phyloP scores from a whole-genome alignment of 1,140 invertebrate genomes.

The Hetaerina americana region DNA sequence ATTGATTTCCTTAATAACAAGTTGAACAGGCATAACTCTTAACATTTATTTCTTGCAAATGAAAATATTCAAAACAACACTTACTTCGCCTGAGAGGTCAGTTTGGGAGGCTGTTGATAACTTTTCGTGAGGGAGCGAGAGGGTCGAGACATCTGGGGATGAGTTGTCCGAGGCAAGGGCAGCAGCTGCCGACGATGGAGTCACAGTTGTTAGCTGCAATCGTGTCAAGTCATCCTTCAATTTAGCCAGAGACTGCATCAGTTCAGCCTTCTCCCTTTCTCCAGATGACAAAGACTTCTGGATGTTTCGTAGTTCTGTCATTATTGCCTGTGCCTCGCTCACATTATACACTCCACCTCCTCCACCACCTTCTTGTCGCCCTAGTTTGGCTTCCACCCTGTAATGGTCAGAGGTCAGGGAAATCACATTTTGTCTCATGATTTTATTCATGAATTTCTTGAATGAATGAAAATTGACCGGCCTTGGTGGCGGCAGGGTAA shows the following conservation, averaged over 20 bases:
- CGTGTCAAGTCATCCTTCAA: constrained; percentile 85
- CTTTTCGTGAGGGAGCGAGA: constrained; percentile 69
- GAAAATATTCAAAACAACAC: no score
- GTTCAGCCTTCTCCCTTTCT: constrained; percentile 81
- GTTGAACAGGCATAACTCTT: no score
- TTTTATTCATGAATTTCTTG: no score
- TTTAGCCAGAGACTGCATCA: constrained; percentile 86
- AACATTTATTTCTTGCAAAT: no score
- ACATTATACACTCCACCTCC: constrained; percentile 61
- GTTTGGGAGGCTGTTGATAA: constrained; percentile 88
- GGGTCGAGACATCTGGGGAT: constrained; percentile 68
- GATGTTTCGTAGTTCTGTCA: constrained; percentile 82
- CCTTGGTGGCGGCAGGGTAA: no score
- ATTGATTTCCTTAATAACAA: no score
- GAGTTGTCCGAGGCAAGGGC: constrained; percentile 30
- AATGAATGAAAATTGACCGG: no score
- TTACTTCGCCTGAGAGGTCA: constrained; percentile 76
- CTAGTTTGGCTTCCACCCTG: constrained; percentile 85
- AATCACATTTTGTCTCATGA: no score
- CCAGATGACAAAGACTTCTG: constrained; percentile 80
- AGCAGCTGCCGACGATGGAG: background rate
- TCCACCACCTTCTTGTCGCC: constrained; percentile 53
- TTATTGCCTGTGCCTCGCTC: constrained; percentile 84
- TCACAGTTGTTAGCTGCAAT: constrained; percentile 50
- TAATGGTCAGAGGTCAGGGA: no score